Evolutionary conservation across 2,888 invertebrate genomes (phyloP).

Genomic region (Phalera bucephala): DNA sequence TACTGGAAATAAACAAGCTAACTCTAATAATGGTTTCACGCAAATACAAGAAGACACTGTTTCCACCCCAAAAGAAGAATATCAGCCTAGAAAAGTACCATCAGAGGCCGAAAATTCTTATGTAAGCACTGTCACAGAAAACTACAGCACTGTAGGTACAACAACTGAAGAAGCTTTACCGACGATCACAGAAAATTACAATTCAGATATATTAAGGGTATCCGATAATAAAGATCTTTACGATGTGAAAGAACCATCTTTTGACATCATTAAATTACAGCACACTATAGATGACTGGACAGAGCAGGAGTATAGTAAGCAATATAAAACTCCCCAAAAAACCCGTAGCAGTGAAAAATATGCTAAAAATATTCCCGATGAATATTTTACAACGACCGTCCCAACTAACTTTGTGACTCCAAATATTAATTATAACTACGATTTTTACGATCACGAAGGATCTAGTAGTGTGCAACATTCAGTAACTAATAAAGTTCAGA

Average conservation of each 20-base stretch:
- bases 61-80: slow-evolving; percentile 53
- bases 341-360: slow-evolving; percentile 82
- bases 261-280: slow-evolving; percentile 89
- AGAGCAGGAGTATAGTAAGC: slow-evolving; percentile 86
- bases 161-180: slow-evolving; percentile 50
- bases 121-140: slow-evolving; percentile 41
- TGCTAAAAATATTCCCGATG: slow-evolving; percentile 90
- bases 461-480: slow-evolving; percentile 72
- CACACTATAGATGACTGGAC: slow-evolving; percentile 95
- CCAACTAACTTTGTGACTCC: slow-evolving; percentile 61
- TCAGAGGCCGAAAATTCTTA: slow-evolving; percentile 48
- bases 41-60: slow-evolving; percentile 71
- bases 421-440: slow-evolving; percentile 57
- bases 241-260: slow-evolving; percentile 80
- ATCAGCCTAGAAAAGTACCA: slow-evolving; percentile 78
- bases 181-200: slow-evolving; percentile 70
- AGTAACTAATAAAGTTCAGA: slow-evolving; percentile 57
- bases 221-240: slow-evolving; percentile 63
- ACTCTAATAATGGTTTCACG: slow-evolving; percentile 40
- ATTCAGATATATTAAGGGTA: slow-evolving; percentile 73
- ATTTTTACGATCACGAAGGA: slow-evolving; percentile 74
- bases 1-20: slow-evolving; percentile 64
- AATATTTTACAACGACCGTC: slow-evolving; percentile 87
- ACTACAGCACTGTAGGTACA: slow-evolving; percentile 43
- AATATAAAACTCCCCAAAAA: slow-evolving; percentile 70